Conservation (phyloP, 1,140 invertebrate species). For the Asbolus verrucosus region DNA sequence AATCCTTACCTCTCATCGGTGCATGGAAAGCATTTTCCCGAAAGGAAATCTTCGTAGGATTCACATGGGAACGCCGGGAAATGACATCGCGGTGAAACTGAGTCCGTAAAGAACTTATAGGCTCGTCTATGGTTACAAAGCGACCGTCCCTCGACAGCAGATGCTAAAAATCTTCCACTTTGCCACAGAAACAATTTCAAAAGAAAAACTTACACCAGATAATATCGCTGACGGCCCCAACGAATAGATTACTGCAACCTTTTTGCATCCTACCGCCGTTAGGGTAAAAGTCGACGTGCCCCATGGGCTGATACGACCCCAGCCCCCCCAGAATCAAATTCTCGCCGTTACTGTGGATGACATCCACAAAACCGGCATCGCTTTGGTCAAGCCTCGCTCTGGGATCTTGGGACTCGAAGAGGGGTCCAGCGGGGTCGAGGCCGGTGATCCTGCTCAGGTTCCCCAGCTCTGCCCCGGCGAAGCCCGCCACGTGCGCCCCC, state of each 20-base stretch:
- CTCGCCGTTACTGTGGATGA: slow-evolving; percentile 94
- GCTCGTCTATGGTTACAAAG: slow-evolving; percentile 92
- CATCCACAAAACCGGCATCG: slow-evolving; percentile 93
- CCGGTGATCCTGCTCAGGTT: slow-evolving; percentile 90
- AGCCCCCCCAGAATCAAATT: slow-evolving; percentile 86
- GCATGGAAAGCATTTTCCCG: slow-evolving; percentile 81
- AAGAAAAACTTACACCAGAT: slow-evolving; percentile 81
- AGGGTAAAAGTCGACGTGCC: slow-evolving; percentile 92
- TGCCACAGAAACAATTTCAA: neutral
- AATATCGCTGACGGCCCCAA: slow-evolving; percentile 91
- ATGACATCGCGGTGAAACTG: slow-evolving; percentile 87
- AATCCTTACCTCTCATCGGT: slow-evolving; percentile 62
- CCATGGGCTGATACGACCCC: slow-evolving; percentile 88
- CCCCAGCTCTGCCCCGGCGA: slow-evolving; percentile 86
- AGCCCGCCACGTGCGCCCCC: slow-evolving; percentile 94
- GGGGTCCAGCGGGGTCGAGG: slow-evolving; percentile 89
- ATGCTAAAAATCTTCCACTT: slow-evolving; percentile 61
- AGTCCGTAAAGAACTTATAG: slow-evolving; percentile 94
- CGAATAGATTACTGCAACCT: slow-evolving; percentile 83
- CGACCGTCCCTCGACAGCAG: slow-evolving; percentile 86
- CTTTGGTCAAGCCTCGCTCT: slow-evolving; percentile 82
- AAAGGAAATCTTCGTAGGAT: slow-evolving; percentile 86
- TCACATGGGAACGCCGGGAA: slow-evolving; percentile 91
- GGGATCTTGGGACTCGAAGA: slow-evolving; percentile 89
- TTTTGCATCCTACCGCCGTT: slow-evolving; percentile 92